These are phyloP conservation scores for Pseudomugil gertrudae DNA, from an alignment of 2,797 vertebrate genomes.

Conservation along the genomic window DNA sequence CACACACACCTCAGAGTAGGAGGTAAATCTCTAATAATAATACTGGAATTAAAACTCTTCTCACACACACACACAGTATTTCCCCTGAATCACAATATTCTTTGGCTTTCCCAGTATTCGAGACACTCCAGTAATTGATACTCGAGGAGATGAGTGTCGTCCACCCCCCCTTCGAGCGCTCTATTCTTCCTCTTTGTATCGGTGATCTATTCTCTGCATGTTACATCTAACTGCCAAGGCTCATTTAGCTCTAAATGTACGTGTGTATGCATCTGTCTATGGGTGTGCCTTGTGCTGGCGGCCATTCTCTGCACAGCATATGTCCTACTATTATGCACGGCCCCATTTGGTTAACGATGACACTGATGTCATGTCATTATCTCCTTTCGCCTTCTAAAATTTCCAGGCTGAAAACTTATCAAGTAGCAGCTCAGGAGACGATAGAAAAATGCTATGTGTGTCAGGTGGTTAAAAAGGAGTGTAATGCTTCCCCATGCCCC, in stretches of 20 bases:
- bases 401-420: constrained; percentile 66
- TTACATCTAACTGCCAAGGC: constrained; percentile 59
- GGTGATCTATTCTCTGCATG: constrained; percentile 64
- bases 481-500: constrained; percentile 49
- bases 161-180: constrained; percentile 40
- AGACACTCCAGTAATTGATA: constrained; percentile 75
- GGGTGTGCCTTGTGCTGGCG: constrained; percentile 68
- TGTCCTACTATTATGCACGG: constrained; percentile 73
- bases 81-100: constrained; percentile 71
- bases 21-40: constrained; percentile 39
- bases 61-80: constrained; percentile 40
- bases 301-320: constrained; percentile 73
- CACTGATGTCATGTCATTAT: constrained; percentile 78
- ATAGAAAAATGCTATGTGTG: constrained; percentile 69
- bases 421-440: constrained; percentile 64
- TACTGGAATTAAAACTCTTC: constrained; percentile 50
- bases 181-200: constrained; percentile 63
- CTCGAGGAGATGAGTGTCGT: constrained; percentile 53
- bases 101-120: constrained; percentile 37
- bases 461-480: constrained; percentile 58
- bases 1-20: constrained; percentile 47
- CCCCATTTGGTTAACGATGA: constrained; percentile 77
- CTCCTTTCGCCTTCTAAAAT: constrained; percentile 48
- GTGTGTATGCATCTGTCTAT: constrained; percentile 38
- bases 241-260: constrained; percentile 40